phyloP scores from a whole-genome alignment of 1,140 invertebrate genomes.

The Papilio aristodemus region DNA sequence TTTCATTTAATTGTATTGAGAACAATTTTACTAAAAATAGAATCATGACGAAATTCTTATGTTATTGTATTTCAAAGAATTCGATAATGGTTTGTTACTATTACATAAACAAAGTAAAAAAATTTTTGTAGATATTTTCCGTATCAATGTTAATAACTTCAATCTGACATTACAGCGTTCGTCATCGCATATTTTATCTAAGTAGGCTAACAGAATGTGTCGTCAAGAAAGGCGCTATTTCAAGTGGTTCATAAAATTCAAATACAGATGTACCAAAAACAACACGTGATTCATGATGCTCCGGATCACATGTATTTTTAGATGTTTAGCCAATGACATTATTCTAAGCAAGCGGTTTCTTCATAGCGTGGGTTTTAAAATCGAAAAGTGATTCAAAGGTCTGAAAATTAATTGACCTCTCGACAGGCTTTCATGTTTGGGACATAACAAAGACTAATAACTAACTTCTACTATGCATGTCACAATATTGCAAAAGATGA shows the following conservation, averaged over 20 bases:
- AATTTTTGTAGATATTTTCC: too few species aligned
- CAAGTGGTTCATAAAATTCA: slow-evolving; percentile 9
- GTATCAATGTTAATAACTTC: too few species aligned
- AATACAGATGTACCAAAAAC: slow-evolving; percentile 40
- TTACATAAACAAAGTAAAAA: too few species aligned
- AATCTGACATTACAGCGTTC: background rate
- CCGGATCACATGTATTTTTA: slow-evolving; percentile 49
- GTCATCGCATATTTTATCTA: slow-evolving; percentile 10
- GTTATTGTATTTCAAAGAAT: too few species aligned
- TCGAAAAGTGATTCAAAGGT: background rate
- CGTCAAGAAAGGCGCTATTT: background rate
- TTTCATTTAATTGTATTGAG: too few species aligned
- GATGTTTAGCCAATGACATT: slow-evolving; percentile 42
- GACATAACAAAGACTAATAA: too few species aligned
- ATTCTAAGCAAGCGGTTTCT: slow-evolving; percentile 35
- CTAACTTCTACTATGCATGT: too few species aligned
- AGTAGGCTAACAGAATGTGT: slow-evolving; percentile 1
- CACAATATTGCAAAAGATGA: too few species aligned
- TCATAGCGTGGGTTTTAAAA: slow-evolving; percentile 15
- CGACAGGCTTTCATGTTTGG: too few species aligned
- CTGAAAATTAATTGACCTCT: background rate
- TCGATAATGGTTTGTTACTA: too few species aligned
- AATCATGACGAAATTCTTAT: too few species aligned
- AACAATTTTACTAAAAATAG: too few species aligned
- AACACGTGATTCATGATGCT: slow-evolving; percentile 46